Evolutionary conservation across 2,797 vertebrate species (phyloP).

Genomic region (Smutsia temminckii): DNA sequence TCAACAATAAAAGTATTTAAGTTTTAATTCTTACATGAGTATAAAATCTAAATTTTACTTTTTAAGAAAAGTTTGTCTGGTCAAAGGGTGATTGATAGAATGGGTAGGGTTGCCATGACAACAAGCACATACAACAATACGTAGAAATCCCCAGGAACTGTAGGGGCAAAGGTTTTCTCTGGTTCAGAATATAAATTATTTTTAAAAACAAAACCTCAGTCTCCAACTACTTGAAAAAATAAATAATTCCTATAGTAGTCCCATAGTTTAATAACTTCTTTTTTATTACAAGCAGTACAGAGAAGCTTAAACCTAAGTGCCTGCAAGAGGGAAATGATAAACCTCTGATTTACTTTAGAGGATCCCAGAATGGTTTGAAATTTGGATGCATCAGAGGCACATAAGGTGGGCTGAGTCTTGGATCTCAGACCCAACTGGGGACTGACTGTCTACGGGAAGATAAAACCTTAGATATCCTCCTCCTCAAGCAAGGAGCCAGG

Average conservation of each 20-base stretch:
- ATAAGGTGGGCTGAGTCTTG: neutral
- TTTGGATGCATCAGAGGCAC: neutral
- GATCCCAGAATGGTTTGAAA: neutral
- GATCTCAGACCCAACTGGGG: neutral
- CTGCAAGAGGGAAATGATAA: neutral
- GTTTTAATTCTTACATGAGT: neutral
- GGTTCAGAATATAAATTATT: neutral
- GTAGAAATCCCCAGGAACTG: slow-evolving; percentile 38
- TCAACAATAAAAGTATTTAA: slow-evolving; percentile 6
- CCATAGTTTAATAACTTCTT: neutral
- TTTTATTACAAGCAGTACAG: neutral
- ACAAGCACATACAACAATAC: slow-evolving; percentile 14
- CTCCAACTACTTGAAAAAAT: neutral
- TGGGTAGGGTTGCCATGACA: slow-evolving; percentile 70
- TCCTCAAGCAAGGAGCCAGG: neutral
- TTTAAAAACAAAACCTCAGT: slow-evolving; percentile 28
- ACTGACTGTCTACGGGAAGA: neutral
- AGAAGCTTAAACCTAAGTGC: neutral
- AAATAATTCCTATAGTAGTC: neutral
- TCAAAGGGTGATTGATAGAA: slow-evolving; percentile 54
- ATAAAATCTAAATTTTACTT: neutral
- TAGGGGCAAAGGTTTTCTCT: slow-evolving; percentile 19
- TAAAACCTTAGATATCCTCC: neutral
- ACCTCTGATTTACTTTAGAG: neutral
- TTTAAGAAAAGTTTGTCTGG: slow-evolving; percentile 24